Evolutionary conservation across 1,140 invertebrate genomes (phyloP), one percentile per base, ranked within the genome.

Genomic region (Caenorhabditis tropicalis): DNA sequence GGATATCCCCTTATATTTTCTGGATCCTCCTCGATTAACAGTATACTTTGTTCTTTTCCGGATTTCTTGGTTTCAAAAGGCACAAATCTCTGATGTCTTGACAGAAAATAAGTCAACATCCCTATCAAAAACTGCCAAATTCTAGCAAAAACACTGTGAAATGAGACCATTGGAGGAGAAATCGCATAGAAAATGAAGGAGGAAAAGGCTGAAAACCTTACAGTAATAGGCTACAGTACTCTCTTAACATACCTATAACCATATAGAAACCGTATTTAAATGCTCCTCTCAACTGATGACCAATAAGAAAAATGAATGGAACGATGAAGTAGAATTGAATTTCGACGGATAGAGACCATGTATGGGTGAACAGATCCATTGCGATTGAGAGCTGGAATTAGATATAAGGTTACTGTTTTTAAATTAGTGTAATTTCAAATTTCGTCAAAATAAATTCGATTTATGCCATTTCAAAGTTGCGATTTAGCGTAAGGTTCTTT

Each of bases 71-170:
- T 56, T 27, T 56, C 53, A 56, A 19, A n/a, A 0, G 15, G 48
- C 5, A 56, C 53, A 3, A 16, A 33, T 65, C 58, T 3, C 21
- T 9, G n/a, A n/a, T n/a, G 7, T 56, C 15, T 56, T 2, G 31
- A 65, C 15, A 36, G 15, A 0, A 65, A 36, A 65, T 56, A 65
- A 6, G 58, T 16, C 29, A 65, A 27, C 58, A 65, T 65, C 10
- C 58, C 58, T 33, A 65, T 65, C 10, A 65, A 36, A 36, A 65
- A 65, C 31, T 65, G 58, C 58, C 58, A 65, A 19, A 36, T 36
- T 36, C 58, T 65, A 4, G 58, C 58, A 19, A 65, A 65, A 33
- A 65, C 58, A 36, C 58, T 65, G 58, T 65, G 33, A 15, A 65
- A 65, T 4, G 58, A 33, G 0, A 33, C 29, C 16, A 21, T 5